A percentile compares a stretch with the other conserved stretches of the same genome.
phyloP scores from a whole-genome alignment of 30 jellyfish, hydroid and myxozoan genomes.

The Hydractinia echinata region DNA sequence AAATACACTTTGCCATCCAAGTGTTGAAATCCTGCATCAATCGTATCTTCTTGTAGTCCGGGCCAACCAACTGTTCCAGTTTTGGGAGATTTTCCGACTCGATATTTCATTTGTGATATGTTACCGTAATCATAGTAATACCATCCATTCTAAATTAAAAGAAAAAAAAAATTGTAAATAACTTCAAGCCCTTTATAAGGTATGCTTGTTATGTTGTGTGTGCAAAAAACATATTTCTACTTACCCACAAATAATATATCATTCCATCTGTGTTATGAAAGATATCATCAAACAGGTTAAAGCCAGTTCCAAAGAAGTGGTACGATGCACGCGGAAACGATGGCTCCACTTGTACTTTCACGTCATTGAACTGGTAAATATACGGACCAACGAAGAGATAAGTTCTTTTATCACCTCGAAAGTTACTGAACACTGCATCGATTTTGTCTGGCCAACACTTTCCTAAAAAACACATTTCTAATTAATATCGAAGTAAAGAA shows the following conservation, averaged over 20 bases:
- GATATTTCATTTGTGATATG: background rate
- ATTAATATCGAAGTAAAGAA: background rate
- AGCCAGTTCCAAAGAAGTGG: slow-evolving; percentile 8
- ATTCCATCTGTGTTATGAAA: slow-evolving; percentile 21
- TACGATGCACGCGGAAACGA: slow-evolving; percentile 12
- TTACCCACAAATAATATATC: slow-evolving; percentile 8
- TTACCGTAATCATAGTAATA: background rate
- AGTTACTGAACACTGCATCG: slow-evolving; percentile 17
- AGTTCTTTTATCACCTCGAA: slow-evolving; percentile 25
- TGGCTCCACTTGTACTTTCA: slow-evolving; percentile 3
- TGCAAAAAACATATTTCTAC: background rate
- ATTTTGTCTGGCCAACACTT: slow-evolving; percentile 25
- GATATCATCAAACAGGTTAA: slow-evolving; percentile 18
- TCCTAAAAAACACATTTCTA: slow-evolving; percentile 4
- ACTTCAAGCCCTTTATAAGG: background rate
- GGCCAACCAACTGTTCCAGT: slow-evolving; percentile 43
- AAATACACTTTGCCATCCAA: slow-evolving; percentile 25
- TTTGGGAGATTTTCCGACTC: background rate
- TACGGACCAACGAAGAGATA: slow-evolving; percentile 22
- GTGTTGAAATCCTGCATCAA: slow-evolving; percentile 41
- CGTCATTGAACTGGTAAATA: slow-evolving; percentile 23
- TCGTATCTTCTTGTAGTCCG: background rate
- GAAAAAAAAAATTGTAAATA: background rate
- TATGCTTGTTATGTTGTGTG: background rate
- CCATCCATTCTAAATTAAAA: background rate